Conservation (phyloP, 2,113 vertebrate species). For the Taxidea taxus region DNA sequence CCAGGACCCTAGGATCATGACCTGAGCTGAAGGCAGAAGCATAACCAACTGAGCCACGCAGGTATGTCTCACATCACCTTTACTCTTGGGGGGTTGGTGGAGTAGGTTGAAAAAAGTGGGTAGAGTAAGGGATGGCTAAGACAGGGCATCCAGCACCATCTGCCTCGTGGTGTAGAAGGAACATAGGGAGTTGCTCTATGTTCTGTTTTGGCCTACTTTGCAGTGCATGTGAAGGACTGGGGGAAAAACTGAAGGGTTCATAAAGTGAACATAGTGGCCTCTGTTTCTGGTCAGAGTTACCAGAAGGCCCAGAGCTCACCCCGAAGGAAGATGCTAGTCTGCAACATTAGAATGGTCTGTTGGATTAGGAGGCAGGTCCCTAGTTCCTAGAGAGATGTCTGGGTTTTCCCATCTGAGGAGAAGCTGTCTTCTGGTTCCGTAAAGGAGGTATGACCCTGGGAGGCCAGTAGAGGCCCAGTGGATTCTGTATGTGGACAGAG, state of each 20-base stretch:
- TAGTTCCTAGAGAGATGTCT: background rate
- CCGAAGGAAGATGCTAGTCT: background rate
- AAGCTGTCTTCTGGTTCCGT: background rate
- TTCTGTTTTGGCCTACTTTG: background rate
- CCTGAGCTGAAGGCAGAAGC: background rate
- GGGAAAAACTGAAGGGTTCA: background rate
- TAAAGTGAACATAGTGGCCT: background rate
- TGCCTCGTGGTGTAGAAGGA: background rate
- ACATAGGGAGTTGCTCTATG: background rate
- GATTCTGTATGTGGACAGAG: background rate
- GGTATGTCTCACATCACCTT: background rate
- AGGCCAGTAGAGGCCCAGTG: background rate
- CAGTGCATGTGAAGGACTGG: background rate
- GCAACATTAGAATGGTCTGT: background rate
- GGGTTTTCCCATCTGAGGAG: background rate
- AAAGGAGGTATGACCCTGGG: background rate
- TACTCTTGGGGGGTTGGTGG: background rate
- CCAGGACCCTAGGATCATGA: background rate
- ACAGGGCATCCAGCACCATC: background rate
- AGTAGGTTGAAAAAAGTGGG: background rate
- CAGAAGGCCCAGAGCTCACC: background rate
- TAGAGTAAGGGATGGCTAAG: background rate
- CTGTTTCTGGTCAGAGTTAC: background rate
- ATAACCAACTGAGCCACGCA: background rate
- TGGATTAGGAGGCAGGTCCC: background rate